Conservation (phyloP, 2,888 invertebrate genomes). For the Eupithecia subfuscata region DNA sequence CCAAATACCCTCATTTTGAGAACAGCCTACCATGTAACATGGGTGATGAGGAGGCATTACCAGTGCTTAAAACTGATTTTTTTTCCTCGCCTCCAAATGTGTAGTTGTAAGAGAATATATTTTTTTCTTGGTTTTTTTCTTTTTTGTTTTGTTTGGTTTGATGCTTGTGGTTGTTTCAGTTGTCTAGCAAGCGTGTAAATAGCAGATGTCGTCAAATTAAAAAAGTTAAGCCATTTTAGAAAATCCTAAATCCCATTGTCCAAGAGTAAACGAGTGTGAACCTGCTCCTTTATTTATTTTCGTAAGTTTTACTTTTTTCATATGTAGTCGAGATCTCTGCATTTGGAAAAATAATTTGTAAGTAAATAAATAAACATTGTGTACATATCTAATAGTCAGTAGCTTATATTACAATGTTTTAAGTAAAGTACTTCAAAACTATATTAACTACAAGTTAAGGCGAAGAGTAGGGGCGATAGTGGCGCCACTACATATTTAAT, state of each 20-base stretch:
- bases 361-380: too few species aligned
- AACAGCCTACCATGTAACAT: slow-evolving; percentile 55
- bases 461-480: too few species aligned
- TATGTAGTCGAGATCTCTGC: not conserved
- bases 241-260: not conserved
- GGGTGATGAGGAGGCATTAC: slow-evolving; percentile 60
- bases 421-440: not conserved
- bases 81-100: slow-evolving; percentile 52
- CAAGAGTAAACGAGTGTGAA: not conserved
- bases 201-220: not conserved
- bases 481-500: too few species aligned
- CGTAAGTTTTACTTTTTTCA: not conserved
- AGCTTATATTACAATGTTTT: not conserved
- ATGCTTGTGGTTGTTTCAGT: slow-evolving; percentile 2
- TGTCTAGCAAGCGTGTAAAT: not conserved
- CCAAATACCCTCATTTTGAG: slow-evolving; percentile 60
- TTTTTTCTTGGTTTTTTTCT: slow-evolving; percentile 28
- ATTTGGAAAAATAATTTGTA: not conserved
- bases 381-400: not conserved
- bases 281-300: not conserved
- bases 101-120: slow-evolving; percentile 43
- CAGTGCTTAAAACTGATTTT: slow-evolving; percentile 64
- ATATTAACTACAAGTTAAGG: not conserved
- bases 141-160: not conserved
- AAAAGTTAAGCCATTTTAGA: not conserved